Conservation (phyloP, 2,797 vertebrate genomes). For the Semaprochilodus insignis region DNA sequence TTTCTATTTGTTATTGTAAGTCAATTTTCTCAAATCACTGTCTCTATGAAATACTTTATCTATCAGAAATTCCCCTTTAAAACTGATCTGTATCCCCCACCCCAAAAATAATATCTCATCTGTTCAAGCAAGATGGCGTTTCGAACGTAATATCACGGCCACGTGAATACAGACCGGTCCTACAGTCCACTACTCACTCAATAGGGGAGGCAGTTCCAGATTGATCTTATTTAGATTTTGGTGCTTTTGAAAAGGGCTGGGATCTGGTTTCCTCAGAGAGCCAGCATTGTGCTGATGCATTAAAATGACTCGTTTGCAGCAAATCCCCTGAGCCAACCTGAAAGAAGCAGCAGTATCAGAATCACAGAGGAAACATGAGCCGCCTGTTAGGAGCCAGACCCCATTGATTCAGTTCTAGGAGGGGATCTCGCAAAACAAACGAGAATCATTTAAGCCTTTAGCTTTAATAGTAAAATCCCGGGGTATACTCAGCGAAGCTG, state of each 20-base stretch:
- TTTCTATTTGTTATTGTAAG: too few relatives aligned
- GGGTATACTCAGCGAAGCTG: background rate
- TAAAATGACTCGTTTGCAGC: constrained; percentile 38
- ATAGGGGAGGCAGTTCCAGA: constrained; percentile 9
- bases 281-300: constrained; percentile 42
- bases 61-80: too few relatives aligned
- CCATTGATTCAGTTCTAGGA: constrained; percentile 39
- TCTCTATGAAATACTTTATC: too few relatives aligned
- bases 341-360: constrained; percentile 38
- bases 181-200: constrained; percentile 3
- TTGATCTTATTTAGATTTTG: constrained; percentile 45
- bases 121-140: background rate
- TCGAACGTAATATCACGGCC: constrained; percentile 1
- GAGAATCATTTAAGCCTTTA: constrained; percentile 10
- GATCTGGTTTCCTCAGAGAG: constrained; percentile 46
- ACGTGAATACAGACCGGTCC: background rate
- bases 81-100: too few relatives aligned
- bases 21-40: too few relatives aligned
- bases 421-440: constrained; percentile 13
- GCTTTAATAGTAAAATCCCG: background rate
- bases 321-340: constrained; percentile 49
- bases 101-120: too few relatives aligned
- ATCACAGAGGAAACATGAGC: constrained; percentile 38
- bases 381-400: constrained; percentile 37
- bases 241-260: constrained; percentile 29